Evolutionary conservation across 2,113 vertebrate species (phyloP).

Genomic region (Centropristis striata): DNA sequence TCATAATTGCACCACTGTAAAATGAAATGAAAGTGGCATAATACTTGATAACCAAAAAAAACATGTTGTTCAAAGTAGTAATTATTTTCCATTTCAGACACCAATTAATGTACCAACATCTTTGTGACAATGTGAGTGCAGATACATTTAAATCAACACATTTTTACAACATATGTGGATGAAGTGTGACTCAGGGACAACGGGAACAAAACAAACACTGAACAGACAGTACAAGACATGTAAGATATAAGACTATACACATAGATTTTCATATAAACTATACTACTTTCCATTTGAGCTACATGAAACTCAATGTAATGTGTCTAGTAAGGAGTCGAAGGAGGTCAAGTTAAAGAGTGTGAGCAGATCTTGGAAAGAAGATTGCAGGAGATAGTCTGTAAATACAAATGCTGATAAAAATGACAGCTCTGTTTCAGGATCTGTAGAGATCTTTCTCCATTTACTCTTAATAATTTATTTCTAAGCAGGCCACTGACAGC

Average conservation of each 20-base stretch:
- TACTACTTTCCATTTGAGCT: neutral
- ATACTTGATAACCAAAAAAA: neutral
- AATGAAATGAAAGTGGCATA: neutral
- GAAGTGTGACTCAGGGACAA: neutral
- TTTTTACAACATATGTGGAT: neutral
- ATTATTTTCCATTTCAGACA: neutral
- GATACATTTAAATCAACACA: neutral
- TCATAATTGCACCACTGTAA: neutral
- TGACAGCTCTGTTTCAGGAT: neutral
- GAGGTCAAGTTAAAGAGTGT: neutral
- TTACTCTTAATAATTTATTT: neutral
- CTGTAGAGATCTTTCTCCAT: neutral
- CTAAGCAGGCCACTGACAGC: neutral
- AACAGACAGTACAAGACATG: neutral
- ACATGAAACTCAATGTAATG: neutral
- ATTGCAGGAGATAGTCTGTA: no score
- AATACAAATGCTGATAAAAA: no score
- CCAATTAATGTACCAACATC: neutral
- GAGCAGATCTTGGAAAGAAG: neutral
- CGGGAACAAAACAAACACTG: neutral
- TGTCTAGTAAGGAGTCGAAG: neutral
- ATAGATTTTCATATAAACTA: neutral
- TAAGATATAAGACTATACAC: neutral
- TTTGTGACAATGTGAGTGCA: neutral
- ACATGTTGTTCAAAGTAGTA: neutral